Evolutionary conservation across 2,888 invertebrate genomes (phyloP).

Genomic region (Actias luna): DNA sequence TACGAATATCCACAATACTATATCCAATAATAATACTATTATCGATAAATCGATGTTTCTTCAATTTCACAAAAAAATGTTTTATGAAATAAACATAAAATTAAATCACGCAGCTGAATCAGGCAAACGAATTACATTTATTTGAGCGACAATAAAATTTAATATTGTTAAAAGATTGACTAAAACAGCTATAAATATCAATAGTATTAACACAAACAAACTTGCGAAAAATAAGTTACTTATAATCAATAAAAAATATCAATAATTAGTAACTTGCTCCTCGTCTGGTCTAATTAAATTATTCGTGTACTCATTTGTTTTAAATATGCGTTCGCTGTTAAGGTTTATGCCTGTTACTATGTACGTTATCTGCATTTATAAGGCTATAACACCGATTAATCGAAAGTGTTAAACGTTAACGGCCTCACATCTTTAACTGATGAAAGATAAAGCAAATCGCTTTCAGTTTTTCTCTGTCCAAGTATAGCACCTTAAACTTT

Average conservation of each 20-base stretch:
- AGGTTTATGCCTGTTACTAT: slow-evolving; percentile 18
- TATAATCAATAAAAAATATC: not conserved
- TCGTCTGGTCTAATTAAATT: slow-evolving; percentile 27
- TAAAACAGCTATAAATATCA: not conserved
- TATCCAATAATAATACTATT: not conserved
- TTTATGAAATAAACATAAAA: not conserved
- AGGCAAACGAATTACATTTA: not conserved
- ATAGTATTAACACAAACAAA: not conserved
- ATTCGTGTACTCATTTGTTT: not conserved
- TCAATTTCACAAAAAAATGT: not conserved
- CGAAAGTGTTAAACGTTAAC: slow-evolving; percentile 40
- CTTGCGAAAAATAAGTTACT: not conserved
- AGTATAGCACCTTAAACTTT: slow-evolving; percentile 65
- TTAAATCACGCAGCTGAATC: not conserved
- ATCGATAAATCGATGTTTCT: not conserved
- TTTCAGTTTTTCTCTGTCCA: slow-evolving; percentile 61
- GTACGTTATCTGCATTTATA: not conserved
- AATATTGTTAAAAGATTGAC: not conserved
- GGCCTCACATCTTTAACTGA: slow-evolving; percentile 43
- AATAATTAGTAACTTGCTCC: not conserved
- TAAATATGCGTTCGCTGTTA: slow-evolving; percentile 17
- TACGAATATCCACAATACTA: not conserved
- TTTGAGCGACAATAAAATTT: not conserved
- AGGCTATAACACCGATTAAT: slow-evolving; percentile 29
- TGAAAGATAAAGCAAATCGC: slow-evolving; percentile 38